Percentiles rank a stretch among this genome's conserved stretches.
Conservation (phyloP, 2,888 invertebrate genomes). For the Drosophila lutescens region DNA sequence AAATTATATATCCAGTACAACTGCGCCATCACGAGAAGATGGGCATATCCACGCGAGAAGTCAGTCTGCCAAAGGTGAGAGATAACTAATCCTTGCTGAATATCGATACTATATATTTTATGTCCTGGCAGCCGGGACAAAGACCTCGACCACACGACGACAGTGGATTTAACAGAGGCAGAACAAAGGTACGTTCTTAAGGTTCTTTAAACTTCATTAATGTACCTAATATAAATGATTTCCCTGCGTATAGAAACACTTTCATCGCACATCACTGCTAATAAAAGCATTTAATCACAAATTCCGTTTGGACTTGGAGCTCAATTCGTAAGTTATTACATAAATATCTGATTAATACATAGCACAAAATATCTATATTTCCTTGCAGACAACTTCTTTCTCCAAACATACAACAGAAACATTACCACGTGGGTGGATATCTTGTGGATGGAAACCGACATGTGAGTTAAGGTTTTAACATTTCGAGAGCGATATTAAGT, state of each 20-base stretch:
- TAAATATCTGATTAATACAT: background rate
- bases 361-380: background rate
- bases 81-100: background rate
- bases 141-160: slow-evolving; percentile 83
- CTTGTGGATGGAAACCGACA: slow-evolving; percentile 85
- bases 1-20: slow-evolving; percentile 97
- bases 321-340: slow-evolving; percentile 93
- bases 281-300: slow-evolving; percentile 98
- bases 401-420: slow-evolving; percentile 95
- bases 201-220: background rate
- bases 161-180: slow-evolving; percentile 82
- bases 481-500: background rate
- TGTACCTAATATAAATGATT: too few relatives aligned
- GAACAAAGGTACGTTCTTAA: slow-evolving; percentile 80
- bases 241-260: slow-evolving; percentile 87
- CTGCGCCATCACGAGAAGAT: slow-evolving; percentile 97
- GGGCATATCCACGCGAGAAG: slow-evolving; percentile 97
- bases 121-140: slow-evolving; percentile 80
- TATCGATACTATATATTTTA: background rate
- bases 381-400: slow-evolving; percentile 93
- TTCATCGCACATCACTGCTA: slow-evolving; percentile 96
- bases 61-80: slow-evolving; percentile 92
- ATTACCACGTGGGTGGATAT: slow-evolving; percentile 93
- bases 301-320: slow-evolving; percentile 97
- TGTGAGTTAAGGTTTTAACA: slow-evolving; percentile 73